Base-by-base conservation (phyloP, 1,140 invertebrate species). In the Oedothorax gibbosus region DNA sequence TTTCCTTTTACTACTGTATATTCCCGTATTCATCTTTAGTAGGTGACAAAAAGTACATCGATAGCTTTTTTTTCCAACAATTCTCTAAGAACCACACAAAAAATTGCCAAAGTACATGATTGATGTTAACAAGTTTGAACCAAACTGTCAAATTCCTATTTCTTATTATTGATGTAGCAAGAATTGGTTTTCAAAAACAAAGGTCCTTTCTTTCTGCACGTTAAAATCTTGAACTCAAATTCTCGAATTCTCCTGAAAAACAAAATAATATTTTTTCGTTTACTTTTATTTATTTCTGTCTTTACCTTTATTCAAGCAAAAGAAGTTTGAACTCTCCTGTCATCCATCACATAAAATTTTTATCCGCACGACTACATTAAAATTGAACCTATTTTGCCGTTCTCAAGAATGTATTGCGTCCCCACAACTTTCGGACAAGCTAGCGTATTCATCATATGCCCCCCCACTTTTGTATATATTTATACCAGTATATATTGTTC, bases 121-220 rank as follows among this genome's bases (percentile, higher is more conserved):
- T 53, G 81, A 83, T 83, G 81, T n/a, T n/a, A n/a, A n/a, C n/a
- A 35, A 49, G 50, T 18, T 35, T 49, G 56, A 12, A 66, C 35
- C n/a, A 49, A 83, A 57, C 81, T 75, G 71, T 66, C 81, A 75
- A 20, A 75, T 72, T 51, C 62, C 49, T 78, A 60, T 78, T 78
- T 53, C 60, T 51, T 78, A 49, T 78, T 78, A 78, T 78, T 78
- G 66, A 78, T 78, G 76, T 78, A n/a, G n/a, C n/a, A 78, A 66
- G 76, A 78, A 78, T 78, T 20, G 76, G 76, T 78, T 78, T 78
- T 78, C 76, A n/a, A 78, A n/a, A 78, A n/a, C 76, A 78, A 78
- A 78, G n/a, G 50, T 54, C 54, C 73, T 51, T 78, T 49, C 51
- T 66, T 66, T 66, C 76, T n/a, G n/a, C n/a, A n/a, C n/a, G n/a